A percentile compares a stretch with the other conserved stretches of the same genome.
These are phyloP conservation scores for Drosophila lacertosa DNA, from an alignment of 1,140 invertebrate species.

Conservation along the genomic window DNA sequence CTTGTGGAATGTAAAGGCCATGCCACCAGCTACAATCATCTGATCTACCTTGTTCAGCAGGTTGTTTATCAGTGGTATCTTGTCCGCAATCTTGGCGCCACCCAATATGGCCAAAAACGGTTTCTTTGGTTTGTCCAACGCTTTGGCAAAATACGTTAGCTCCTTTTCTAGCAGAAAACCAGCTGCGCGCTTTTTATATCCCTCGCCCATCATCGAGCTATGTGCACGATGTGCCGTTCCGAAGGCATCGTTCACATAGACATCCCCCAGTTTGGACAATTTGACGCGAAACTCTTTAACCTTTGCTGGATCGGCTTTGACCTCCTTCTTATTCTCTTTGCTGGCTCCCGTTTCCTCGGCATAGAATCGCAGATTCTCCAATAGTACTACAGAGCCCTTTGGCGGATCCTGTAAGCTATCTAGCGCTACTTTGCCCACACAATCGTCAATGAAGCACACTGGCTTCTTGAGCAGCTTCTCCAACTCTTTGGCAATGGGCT, in stretches of 20 bases:
- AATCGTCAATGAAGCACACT: conserved; percentile 95
- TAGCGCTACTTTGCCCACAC: conserved; percentile 96
- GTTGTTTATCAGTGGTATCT: conserved; percentile 99
- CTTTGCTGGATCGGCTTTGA: conserved; percentile 85
- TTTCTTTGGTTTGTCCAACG: conserved; percentile 95
- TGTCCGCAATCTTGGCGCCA: conserved; percentile 99
- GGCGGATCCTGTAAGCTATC: conserved; percentile 93
- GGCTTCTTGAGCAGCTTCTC: conserved; percentile 93
- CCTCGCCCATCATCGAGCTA: conserved; percentile 95
- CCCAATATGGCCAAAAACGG: conserved; percentile 99
- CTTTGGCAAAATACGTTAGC: conserved; percentile 98
- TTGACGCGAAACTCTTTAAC: conserved; percentile 94
- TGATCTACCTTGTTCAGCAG: conserved; percentile 98
- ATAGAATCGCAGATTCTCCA: conserved; percentile 99
- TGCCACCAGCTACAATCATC: conserved; percentile 99
- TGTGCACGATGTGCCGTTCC: conserved; percentile 99
- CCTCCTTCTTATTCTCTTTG: conserved; percentile 94
- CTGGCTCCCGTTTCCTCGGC: conserved; percentile 99
- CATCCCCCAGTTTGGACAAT: conserved; percentile 96
- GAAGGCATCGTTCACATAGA: conserved; percentile 99
- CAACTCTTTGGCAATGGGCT: conserved; percentile 95
- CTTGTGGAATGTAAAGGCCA: conserved; percentile 99
- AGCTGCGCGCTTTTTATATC: conserved; percentile 93
- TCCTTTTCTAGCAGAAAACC: conserved; percentile 99
- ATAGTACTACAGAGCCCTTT: conserved; percentile 93